Evolutionary conservation across 2,113 vertebrate species (phyloP).

Genomic region (Melospiza melodia): DNA sequence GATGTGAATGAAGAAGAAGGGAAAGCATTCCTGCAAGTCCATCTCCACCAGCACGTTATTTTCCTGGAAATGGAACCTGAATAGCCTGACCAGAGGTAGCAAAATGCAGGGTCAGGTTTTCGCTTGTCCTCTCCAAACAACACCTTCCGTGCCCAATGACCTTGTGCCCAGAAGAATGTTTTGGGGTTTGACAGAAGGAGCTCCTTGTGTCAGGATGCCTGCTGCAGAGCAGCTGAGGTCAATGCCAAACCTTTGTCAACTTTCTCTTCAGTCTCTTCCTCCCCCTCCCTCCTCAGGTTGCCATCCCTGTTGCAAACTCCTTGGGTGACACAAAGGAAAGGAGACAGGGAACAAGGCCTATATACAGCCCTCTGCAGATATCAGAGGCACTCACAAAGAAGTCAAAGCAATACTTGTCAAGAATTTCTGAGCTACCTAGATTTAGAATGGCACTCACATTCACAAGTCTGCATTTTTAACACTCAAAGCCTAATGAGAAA

Average conservation of each 20-base stretch:
- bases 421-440: background rate
- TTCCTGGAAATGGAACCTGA: background rate
- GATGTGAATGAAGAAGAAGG: background rate
- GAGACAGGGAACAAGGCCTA: background rate
- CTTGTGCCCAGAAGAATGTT: background rate
- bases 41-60: background rate
- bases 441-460: background rate
- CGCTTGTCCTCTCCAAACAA: background rate
- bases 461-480: background rate
- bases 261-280: background rate
- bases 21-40: background rate
- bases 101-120: background rate
- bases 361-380: background rate
- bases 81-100: background rate
- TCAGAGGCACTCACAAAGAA: background rate
- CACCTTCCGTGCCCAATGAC: background rate
- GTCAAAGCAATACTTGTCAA: background rate
- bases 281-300: background rate
- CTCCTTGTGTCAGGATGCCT: background rate
- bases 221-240: background rate
- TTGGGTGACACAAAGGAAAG: background rate
- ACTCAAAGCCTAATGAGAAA: background rate
- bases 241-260: rapidly evolving
- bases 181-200: background rate
- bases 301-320: background rate